Evolutionary conservation across 1,140 invertebrate species (phyloP).

Genomic region (Drosophila obscura): DNA sequence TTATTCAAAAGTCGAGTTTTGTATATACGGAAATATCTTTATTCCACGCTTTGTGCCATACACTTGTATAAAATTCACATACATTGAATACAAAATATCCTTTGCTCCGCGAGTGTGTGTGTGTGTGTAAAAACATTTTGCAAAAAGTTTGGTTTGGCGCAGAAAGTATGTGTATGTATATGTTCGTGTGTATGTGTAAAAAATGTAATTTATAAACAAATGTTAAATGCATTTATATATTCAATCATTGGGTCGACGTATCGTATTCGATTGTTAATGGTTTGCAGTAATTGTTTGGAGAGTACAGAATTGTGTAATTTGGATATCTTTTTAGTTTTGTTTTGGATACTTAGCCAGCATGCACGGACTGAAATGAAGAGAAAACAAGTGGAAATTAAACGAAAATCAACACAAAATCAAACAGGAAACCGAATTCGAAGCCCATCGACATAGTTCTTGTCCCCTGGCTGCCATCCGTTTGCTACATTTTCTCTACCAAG

Average conservation of each 20-base stretch:
- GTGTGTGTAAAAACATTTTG: slow-evolving; percentile 63
- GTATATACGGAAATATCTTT: slow-evolving; percentile 59
- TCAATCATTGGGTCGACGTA: slow-evolving; percentile 47
- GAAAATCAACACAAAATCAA: slow-evolving; percentile 47
- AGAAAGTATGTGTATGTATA: slow-evolving; percentile 39
- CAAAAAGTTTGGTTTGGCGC: slow-evolving; percentile 58
- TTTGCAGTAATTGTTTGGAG: slow-evolving; percentile 44
- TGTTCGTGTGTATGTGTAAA: slow-evolving; percentile 10
- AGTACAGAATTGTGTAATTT: slow-evolving; percentile 48
- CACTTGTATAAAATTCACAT: slow-evolving; percentile 74
- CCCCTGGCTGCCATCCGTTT: slow-evolving; percentile 5
- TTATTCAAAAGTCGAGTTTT: neutral
- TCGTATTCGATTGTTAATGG: slow-evolving; percentile 42
- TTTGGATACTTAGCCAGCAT: slow-evolving; percentile 82
- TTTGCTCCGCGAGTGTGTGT: slow-evolving; percentile 47
- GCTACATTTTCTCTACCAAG: slow-evolving; percentile 65
- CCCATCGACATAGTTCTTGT: slow-evolving; percentile 25
- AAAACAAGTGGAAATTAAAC: slow-evolving; percentile 72
- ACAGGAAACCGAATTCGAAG: slow-evolving; percentile 24
- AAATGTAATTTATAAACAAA: slow-evolving; percentile 49
- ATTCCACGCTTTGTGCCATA: slow-evolving; percentile 61
- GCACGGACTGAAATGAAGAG: slow-evolving; percentile 84
- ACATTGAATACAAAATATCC: slow-evolving; percentile 76
- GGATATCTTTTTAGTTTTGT: slow-evolving; percentile 35
- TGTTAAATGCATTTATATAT: slow-evolving; percentile 57